phyloP scores from a whole-genome alignment of 2,113 vertebrate species.

The Amblyopsis rosae region DNA sequence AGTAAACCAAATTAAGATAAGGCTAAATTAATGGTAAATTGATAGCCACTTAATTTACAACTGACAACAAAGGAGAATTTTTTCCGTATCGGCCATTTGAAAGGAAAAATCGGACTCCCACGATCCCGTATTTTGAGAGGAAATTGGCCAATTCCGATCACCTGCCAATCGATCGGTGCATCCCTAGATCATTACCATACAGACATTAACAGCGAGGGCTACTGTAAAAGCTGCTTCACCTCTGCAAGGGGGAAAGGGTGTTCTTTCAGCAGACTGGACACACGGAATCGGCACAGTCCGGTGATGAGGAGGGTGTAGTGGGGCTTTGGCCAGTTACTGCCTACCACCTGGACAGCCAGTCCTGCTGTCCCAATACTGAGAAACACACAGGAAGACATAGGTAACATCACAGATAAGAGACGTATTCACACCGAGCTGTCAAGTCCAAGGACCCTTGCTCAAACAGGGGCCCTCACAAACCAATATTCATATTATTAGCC shows the following conservation, averaged over 20 bases:
- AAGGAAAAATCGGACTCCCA: too few species aligned
- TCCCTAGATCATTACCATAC: background rate
- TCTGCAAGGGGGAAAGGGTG: conserved; percentile 88
- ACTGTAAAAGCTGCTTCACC: conserved; percentile 69
- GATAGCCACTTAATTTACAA: too few species aligned
- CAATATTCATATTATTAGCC: too few species aligned
- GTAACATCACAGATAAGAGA: background rate
- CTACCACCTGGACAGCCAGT: conserved; percentile 92
- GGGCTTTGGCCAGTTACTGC: conserved; percentile 98
- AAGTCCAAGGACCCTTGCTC: too few species aligned
- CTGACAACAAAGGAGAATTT: too few species aligned
- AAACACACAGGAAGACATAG: background rate
- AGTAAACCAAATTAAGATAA: too few species aligned
- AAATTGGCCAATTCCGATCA: too few species aligned
- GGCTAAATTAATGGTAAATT: too few species aligned
- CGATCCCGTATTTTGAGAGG: too few species aligned
- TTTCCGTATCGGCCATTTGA: too few species aligned
- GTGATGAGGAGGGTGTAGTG: conserved; percentile 94
- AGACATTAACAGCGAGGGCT: background rate
- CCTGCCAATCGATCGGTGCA: too few species aligned
- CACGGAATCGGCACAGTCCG: conserved; percentile 90
- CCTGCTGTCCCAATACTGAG: conserved; percentile 92
- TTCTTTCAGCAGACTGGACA: conserved; percentile 84
- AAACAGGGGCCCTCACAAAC: too few species aligned
- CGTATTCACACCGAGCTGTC: background rate